Conservation (phyloP, 64 coral and sea anemone species). For the Pocillopora damicornis region DNA sequence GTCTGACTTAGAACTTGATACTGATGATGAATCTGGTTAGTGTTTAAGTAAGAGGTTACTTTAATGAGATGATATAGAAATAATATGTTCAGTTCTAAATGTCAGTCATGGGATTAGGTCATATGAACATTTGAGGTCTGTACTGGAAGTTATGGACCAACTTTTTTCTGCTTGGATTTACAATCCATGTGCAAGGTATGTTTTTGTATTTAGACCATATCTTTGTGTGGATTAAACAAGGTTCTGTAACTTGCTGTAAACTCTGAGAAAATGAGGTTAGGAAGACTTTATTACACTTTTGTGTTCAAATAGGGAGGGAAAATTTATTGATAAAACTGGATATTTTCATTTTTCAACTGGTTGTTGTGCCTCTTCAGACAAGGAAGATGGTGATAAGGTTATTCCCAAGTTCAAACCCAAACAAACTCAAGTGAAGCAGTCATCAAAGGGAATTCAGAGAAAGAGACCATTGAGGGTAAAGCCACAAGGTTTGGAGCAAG, state of each 20-base stretch:
- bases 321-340: too few species aligned
- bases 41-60: too few species aligned
- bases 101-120: too few species aligned
- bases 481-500: conserved; percentile 12
- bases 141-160: too few species aligned
- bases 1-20: conserved; percentile 72
- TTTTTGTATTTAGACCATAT: neutral
- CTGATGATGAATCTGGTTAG: conserved; percentile 63
- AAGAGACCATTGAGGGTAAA: conserved; percentile 1
- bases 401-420: neutral
- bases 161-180: neutral
- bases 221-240: too few species aligned
- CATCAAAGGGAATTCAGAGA: neutral
- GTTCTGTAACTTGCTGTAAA: too few species aligned
- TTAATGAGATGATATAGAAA: too few species aligned
- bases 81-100: too few species aligned
- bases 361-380: neutral
- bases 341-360: neutral
- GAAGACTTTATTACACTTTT: too few species aligned
- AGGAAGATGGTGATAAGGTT: neutral
- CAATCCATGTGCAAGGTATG: neutral
- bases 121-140: too few species aligned
- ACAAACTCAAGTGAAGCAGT: neutral
- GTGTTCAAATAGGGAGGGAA: too few species aligned
- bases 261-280: too few species aligned